phyloP scores from a whole-genome alignment of 2,888 invertebrate genomes.

The Coenonympha glycerion region DNA sequence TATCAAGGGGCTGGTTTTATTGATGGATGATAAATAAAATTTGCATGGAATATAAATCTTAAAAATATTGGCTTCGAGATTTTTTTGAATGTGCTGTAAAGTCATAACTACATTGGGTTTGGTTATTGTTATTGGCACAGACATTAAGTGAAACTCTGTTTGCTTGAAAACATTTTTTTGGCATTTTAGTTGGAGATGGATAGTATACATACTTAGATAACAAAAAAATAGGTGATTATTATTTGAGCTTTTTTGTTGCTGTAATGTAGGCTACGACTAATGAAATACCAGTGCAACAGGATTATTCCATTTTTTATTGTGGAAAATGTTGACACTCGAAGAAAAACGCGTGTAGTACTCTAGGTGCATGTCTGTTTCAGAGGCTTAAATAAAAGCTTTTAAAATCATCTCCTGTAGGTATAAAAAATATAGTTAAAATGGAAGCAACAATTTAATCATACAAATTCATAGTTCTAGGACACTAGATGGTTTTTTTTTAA shows the following conservation, averaged over 20 bases:
- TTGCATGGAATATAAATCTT: constrained; percentile 1
- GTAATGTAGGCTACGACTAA: neutral
- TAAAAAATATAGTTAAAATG: neutral
- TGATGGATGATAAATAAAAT: neutral
- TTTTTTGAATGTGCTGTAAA: neutral
- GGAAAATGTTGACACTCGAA: too few relatives aligned
- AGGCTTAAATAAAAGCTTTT: neutral
- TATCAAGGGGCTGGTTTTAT: neutral
- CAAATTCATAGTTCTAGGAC: too few relatives aligned
- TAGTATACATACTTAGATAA: constrained; percentile 11
- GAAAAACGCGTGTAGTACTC: too few relatives aligned
- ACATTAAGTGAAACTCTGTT: neutral
- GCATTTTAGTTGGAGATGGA: constrained; percentile 21
- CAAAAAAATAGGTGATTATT: neutral
- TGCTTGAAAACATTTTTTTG: constrained; percentile 13
- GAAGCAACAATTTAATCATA: too few relatives aligned
- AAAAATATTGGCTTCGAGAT: neutral
- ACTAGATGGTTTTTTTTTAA: too few relatives aligned
- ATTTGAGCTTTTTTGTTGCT: neutral
- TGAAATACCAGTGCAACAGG: neutral
- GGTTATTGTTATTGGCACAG: constrained; percentile 5
- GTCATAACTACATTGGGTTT: neutral
- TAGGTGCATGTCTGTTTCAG: neutral
- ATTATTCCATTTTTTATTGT: neutral
- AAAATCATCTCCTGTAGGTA: neutral